These are phyloP conservation scores for Coracias cyanogaster DNA, from an alignment of 2,797 vertebrate species.

Conservation along the genomic window DNA sequence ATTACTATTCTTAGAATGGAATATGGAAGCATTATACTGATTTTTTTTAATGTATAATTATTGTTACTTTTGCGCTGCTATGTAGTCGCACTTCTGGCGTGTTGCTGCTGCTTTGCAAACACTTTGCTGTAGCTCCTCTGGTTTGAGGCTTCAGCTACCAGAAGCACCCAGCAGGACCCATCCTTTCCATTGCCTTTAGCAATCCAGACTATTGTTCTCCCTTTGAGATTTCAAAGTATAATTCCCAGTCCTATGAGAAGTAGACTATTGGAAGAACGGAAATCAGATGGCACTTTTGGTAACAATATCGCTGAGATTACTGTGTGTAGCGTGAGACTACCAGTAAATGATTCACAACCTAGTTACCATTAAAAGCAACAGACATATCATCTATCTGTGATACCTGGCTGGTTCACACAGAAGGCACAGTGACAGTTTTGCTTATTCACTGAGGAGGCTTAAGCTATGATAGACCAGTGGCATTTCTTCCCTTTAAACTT, in stretches of 20 bases:
- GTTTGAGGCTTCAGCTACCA: neutral
- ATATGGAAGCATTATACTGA: neutral
- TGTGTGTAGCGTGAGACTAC: neutral
- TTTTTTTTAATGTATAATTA: neutral
- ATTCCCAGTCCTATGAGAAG: neutral
- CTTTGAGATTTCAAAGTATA: neutral
- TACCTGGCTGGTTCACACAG: neutral
- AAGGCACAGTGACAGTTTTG: neutral
- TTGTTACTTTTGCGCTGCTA: neutral
- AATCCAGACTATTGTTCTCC: neutral
- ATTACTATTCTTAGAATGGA: neutral
- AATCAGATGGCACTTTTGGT: neutral
- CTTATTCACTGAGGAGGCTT: neutral
- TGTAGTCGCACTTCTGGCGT: neutral
- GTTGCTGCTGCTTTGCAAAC: neutral
- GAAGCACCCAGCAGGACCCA: neutral
- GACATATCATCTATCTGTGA: neutral
- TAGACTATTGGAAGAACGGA: neutral
- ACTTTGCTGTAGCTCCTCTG: neutral
- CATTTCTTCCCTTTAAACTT: neutral
- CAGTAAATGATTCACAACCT: neutral
- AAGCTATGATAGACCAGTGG: neutral
- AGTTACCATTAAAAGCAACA: neutral
- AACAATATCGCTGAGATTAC: neutral
- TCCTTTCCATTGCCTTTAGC: neutral